Conservation (phyloP, 2,888 invertebrate species). For the Rhagonycha fulva region DNA sequence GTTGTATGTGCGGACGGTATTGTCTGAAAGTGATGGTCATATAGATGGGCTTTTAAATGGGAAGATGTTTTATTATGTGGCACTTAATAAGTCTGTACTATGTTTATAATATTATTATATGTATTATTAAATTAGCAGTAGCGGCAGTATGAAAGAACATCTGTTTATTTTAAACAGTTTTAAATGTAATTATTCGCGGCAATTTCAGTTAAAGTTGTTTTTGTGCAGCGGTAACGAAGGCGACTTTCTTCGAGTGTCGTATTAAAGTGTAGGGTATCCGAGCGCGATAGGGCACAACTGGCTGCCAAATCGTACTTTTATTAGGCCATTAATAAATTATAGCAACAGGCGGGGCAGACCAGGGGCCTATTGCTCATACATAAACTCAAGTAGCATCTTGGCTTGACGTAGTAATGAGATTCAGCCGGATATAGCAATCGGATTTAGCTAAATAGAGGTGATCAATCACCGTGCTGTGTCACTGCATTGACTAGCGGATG, state of each 20-base stretch:
- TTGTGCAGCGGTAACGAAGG: constrained; percentile 44
- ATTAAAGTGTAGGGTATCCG: constrained; percentile 47
- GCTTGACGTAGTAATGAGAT: constrained; percentile 58
- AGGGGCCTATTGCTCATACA: constrained; percentile 53
- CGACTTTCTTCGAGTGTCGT: constrained; percentile 48
- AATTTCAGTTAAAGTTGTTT: constrained; percentile 46
- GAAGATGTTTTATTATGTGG: neutral
- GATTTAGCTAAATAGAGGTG: constrained; percentile 54
- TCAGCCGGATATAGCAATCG: constrained; percentile 56
- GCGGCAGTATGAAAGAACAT: constrained; percentile 24
- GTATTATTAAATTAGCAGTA: neutral
- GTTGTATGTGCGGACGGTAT: neutral
- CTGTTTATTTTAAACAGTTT: constrained; percentile 46
- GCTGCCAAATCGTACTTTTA: constrained; percentile 55
- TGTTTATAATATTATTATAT: neutral
- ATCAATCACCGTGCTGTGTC: constrained; percentile 55
- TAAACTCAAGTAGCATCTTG: constrained; percentile 57
- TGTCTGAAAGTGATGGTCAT: neutral
- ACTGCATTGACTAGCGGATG: constrained; percentile 50
- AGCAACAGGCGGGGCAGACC: constrained; percentile 54
- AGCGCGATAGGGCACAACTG: constrained; percentile 48
- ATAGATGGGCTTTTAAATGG: neutral
- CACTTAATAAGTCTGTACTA: neutral
- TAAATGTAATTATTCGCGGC: constrained; percentile 48
- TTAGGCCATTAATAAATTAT: constrained; percentile 58